Base-by-base conservation (phyloP, 2,113 vertebrate species). In the Phyllopteryx taeniolatus region DNA sequence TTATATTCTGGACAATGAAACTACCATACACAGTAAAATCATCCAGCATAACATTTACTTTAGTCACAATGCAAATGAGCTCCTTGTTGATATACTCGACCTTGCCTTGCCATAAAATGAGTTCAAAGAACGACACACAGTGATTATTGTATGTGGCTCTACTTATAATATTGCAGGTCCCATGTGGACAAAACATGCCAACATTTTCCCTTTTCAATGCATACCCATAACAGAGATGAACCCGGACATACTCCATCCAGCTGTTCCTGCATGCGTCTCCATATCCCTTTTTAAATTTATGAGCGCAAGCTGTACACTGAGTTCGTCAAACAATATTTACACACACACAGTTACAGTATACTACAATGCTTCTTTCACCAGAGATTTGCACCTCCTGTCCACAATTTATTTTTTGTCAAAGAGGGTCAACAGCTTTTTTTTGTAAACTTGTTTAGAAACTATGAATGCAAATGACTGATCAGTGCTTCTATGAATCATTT, bases 181-280 rank as follows among this genome's bases (percentile, higher is more conserved):
- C 27, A 76, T 84, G 78, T 74, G 81, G 79, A 77, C 83, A 56
- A 82, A 82, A 81, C 79, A 75, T 70, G 64, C 67, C 78, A 79
- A 77, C 79, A 83, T 82, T 79, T 78, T 43, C 66, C 20, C 79
- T 84, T 74, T 83, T 57, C 68, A 77, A 82, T 49, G 39, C 70
- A 75, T 69, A 73, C 59, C 27, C 71, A 72, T 69, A 75, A 75
- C 72, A 82, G 77, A 62, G 73, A 39, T 5, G 35, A 79, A 67
- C 51, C 76, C 65, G 79, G 80, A 78, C 69, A 70, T 17, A 42
- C 67, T 76, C 22, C 53, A 79, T 78, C 65, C 64, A 76, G 57
- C 44, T 47, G 53, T 35, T 27, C 7, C 44, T 51, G 63, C 5
- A 31, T 51, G 60, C 49, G 69, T 64, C 74, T 74, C 39, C 4